phyloP scores from a whole-genome alignment of 2,888 invertebrate species.

The Girardia tigrina region DNA sequence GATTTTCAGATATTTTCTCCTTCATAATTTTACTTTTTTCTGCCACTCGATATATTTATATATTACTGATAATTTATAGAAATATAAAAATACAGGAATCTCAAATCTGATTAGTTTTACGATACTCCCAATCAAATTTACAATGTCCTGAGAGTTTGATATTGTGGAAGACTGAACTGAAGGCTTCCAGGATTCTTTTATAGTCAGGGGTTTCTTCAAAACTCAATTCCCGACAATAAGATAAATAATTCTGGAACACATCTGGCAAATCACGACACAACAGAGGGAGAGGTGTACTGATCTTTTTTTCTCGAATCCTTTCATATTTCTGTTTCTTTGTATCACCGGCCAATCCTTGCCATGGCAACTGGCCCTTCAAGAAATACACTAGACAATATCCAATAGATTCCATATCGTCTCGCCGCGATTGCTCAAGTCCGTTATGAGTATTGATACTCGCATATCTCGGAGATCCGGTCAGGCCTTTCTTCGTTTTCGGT shows the following conservation, averaged over 20 bases:
- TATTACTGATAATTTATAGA: too few relatives aligned
- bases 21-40: too few relatives aligned
- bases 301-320: not conserved
- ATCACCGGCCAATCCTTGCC: not conserved
- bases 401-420: constrained; percentile 13
- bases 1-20: too few relatives aligned
- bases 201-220: not conserved
- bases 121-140: not conserved
- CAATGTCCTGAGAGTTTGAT: not conserved
- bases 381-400: not conserved
- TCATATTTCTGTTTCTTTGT: constrained; percentile 6
- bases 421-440: not conserved
- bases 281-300: not conserved
- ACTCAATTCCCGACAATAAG: not conserved
- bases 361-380: not conserved
- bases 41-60: too few relatives aligned
- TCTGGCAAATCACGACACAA: not conserved
- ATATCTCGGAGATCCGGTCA: not conserved
- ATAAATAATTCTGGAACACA: not conserved
- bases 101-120: constrained; percentile 5
- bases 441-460: not conserved
- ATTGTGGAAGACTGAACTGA: not conserved
- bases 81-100: not conserved
- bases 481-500: not conserved
- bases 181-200: not conserved